Evolutionary conservation across 2,888 invertebrate genomes (phyloP), one percentile per base, ranked within the genome.

Genomic region (Microplitis deprimator): DNA sequence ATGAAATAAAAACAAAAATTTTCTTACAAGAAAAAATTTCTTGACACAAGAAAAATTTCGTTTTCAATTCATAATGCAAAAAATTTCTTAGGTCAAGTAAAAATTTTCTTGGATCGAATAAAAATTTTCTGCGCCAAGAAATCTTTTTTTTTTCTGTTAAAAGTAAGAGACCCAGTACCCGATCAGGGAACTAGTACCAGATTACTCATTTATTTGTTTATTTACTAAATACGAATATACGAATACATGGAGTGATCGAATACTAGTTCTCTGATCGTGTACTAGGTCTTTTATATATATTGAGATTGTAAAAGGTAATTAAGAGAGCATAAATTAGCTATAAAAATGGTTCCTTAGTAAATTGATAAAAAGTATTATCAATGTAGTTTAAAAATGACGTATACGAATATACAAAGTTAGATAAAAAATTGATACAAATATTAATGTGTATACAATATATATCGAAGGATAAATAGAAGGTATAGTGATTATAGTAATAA

Each of bases 391-490:
- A 50, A 50, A 50, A 50, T 50, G 3, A 50, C 13, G 29, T 50
- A 8, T 50, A 50, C 50, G 10, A 50, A 50, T 13, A 50, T 50
- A 50, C 50, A 50, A 50, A 13, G 50, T 50, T 50, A 50, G 13
- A 13, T 50, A 13, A 50, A 50, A 50, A 50, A 50, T 50, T 50
- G 50, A 50, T 50, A 72, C 38, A 72, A 68, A 71, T 38, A 72
- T 38, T 39, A 50, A 72, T 72, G n/a, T 73, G 20, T 71, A 10
- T 60, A 71, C 38, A 40, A 60, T 65, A 39, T 62, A 41, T 7
- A 73, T 61, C 7, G 38, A 39, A 16, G 71, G 61, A 62, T 71
- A 61, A 71, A 71, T 71, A 61, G 17, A 71, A 60, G 40, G 62
- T 61, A 29, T 10, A 39, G 16, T 64, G 20, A 40, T 39, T 16